phyloP scores from a whole-genome alignment of 1,140 invertebrate genomes.

The Brachionus koreanus region DNA sequence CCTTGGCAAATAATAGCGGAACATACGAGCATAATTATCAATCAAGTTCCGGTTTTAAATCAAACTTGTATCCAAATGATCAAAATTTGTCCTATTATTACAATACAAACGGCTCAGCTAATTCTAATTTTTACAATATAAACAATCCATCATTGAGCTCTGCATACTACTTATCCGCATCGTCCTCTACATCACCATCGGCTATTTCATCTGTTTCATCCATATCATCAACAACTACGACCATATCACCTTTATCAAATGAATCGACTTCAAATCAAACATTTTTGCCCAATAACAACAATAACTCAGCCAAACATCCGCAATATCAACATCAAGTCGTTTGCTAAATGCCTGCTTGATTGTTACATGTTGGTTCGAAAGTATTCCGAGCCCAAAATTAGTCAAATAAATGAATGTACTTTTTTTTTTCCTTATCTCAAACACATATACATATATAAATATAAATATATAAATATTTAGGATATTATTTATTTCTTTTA shows the following conservation, averaged over 20 bases:
- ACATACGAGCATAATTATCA: not conserved
- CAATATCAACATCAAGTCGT: conserved; percentile 34
- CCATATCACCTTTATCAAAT: conserved; percentile 28
- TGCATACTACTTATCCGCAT: not conserved
- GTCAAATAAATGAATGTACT: not conserved
- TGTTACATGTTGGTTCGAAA: not conserved
- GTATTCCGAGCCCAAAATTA: not conserved
- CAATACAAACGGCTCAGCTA: not conserved
- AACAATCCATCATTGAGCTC: not conserved
- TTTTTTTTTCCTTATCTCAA: not conserved
- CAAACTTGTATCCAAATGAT: conserved; percentile 7
- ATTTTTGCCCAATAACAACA: not conserved
- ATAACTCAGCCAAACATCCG: not conserved
- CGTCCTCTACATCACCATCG: conserved; percentile 33
- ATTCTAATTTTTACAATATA: not conserved
- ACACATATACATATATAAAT: not conserved
- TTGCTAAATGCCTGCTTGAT: not conserved
- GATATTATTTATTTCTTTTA: not conserved
- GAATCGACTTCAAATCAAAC: conserved; percentile 39
- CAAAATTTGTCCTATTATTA: conserved; percentile 13
- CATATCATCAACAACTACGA: conserved; percentile 32
- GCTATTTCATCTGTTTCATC: conserved; percentile 25
- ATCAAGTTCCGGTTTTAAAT: not conserved
- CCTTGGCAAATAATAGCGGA: not conserved
- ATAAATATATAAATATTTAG: not conserved